Evolutionary conservation across 2,888 invertebrate genomes (phyloP), one percentile per base, ranked within the genome.

Genomic region (Athripsodes cinereus): DNA sequence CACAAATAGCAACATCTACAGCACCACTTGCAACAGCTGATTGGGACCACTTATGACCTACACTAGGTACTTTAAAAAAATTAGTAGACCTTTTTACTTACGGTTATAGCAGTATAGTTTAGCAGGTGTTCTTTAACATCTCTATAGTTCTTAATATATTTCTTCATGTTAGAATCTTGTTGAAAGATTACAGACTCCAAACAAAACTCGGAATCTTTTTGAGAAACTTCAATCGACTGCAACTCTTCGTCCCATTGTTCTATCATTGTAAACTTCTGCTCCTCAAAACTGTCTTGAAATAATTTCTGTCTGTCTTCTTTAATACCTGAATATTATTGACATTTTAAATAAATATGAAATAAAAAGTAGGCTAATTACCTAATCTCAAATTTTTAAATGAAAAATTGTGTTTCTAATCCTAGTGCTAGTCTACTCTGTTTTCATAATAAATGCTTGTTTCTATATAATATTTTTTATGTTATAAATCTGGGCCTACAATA

Each of bases 171-270:
- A 21, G 76, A 71, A n/a, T 80, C 73, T 65, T 84, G 74, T 44
- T 82, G 82, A 66, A 75, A 82, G n/a, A 78, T 79, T 34, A 84
- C 77, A 22, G 80, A 74, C 61, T 81, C 81, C 57, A 86, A 67
- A 54, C 84, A 75, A 54, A 80, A 75, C 64, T 85, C 84, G 0
- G 78, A 77, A 46, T 74, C 72, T 1, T 80, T 75, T 56, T 83
- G 80, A 49, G 73, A 69, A 10, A 79, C 71, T 18, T 79, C 72
- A 19, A 81, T 73, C 1, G 76, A 72, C 6, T 75, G 68, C 49
- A 86, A 82, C 60, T 83, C 80, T 61, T 74, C 74, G 21, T 81
- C 79, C 76, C 74, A 80, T 55, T 69, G 79, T 59, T 78, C 78
- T 35, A 81, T 69, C 34, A 82, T 77, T 49, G 71, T 73, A 55